Evolutionary conservation across 2,797 vertebrate genomes (phyloP).

Genomic region (Telmatherina bonti): DNA sequence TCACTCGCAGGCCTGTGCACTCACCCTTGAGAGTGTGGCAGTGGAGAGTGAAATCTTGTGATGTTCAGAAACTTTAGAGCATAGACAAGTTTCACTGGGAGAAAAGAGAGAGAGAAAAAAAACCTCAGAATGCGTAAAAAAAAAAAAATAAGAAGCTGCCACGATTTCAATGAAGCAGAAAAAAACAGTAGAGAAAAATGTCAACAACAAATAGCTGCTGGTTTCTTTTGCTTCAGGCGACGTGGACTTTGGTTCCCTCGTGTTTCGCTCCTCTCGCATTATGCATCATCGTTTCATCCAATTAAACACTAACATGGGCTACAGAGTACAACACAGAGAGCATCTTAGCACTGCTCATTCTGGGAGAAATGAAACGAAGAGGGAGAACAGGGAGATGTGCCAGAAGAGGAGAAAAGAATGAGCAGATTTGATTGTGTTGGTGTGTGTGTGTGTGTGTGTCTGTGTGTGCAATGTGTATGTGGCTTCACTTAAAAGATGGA

Average conservation of each 20-base stretch:
- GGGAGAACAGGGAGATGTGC: constrained; percentile 10
- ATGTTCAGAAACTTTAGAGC: constrained; percentile 58
- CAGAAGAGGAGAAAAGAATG: constrained; percentile 2
- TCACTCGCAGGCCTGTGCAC: constrained; percentile 16
- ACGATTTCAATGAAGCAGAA: constrained; percentile 74
- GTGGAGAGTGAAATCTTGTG: constrained; percentile 62
- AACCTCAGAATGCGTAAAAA: constrained; percentile 62
- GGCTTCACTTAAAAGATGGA: constrained; percentile 44
- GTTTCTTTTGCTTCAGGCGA: constrained; percentile 72
- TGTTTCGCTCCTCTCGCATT: constrained; percentile 69
- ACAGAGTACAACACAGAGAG: constrained; percentile 53
- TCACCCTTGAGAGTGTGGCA: constrained; percentile 40
- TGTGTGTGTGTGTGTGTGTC: constrained; percentile 1
- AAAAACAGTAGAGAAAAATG: constrained; percentile 70
- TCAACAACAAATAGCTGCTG: constrained; percentile 82
- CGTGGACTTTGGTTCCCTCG: constrained; percentile 71
- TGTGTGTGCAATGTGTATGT: constrained; percentile 30
- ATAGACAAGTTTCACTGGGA: constrained; percentile 37
- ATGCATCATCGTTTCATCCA: constrained; percentile 81
- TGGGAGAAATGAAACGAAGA: constrained; percentile 22
- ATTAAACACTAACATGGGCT: constrained; percentile 75
- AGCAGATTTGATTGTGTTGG: constrained; percentile 10
- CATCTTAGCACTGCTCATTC: constrained; percentile 38
- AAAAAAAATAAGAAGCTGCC: constrained; percentile 65
- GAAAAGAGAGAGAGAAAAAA: constrained; percentile 39